Evolutionary conservation across 2,113 vertebrate genomes (phyloP).

Genomic region (Entosphenus tridentatus): DNA sequence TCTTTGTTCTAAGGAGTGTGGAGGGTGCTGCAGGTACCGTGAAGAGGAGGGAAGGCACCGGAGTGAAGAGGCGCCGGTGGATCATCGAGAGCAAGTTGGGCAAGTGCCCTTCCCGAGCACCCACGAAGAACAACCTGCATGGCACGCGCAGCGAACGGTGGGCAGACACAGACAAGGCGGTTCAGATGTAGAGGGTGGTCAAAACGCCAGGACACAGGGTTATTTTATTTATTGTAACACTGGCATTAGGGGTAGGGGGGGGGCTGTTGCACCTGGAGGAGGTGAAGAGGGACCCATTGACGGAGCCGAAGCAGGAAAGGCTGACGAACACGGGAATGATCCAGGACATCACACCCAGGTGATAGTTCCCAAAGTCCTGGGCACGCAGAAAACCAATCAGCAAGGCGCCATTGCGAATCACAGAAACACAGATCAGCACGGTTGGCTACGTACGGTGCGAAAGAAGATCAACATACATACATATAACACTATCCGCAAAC

Average conservation of each 20-base stretch:
- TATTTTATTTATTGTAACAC: too few species aligned
- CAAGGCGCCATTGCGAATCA: background rate
- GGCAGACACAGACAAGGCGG: too few species aligned
- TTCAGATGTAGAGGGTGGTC: too few species aligned
- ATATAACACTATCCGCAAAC: background rate
- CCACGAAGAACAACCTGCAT: constrained; percentile 75
- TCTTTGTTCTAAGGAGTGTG: too few species aligned
- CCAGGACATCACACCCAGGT: constrained; percentile 84
- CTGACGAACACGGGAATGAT: constrained; percentile 91
- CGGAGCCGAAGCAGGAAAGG: constrained; percentile 81
- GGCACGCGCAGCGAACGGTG: too few species aligned
- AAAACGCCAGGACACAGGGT: too few species aligned
- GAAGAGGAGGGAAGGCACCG: constrained; percentile 65
- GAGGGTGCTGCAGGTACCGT: constrained; percentile 27
- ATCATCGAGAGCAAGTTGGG: constrained; percentile 90
- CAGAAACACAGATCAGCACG: too few species aligned
- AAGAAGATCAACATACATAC: background rate
- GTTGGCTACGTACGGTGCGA: too few species aligned
- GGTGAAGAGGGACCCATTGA: constrained; percentile 89
- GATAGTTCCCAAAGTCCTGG: constrained; percentile 68
- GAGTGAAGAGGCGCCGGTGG: constrained; percentile 60
- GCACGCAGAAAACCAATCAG: background rate
- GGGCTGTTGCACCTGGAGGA: constrained; percentile 50
- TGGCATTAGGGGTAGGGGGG: too few species aligned
- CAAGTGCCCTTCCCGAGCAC: constrained; percentile 72